Conservation (phyloP, 1,140 invertebrate species). For the Aculops lycopersici region DNA sequence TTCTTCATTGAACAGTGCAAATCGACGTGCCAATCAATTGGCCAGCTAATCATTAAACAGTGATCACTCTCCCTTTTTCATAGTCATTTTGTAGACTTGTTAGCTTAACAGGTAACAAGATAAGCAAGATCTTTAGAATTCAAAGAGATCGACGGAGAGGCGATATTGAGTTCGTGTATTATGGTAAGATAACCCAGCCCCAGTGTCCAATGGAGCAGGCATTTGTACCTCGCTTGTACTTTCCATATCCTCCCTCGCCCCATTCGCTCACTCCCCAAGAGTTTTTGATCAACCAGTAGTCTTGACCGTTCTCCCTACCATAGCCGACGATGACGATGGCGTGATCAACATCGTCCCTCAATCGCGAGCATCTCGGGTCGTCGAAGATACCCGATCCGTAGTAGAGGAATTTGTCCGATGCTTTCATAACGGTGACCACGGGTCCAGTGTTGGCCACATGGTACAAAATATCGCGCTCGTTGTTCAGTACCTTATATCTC, state of each 20-base stretch:
- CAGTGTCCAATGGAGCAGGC: background rate
- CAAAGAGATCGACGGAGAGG: too few species aligned
- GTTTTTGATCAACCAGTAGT: slow-evolving; percentile 69
- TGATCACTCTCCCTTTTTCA: too few species aligned
- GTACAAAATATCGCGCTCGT: background rate
- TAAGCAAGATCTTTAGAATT: too few species aligned
- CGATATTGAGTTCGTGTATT: background rate
- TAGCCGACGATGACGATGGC: slow-evolving; percentile 15
- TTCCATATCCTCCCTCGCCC: slow-evolving; percentile 17
- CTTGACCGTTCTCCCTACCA: slow-evolving; percentile 16
- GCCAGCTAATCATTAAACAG: too few species aligned
- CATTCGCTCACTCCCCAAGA: slow-evolving; percentile 35
- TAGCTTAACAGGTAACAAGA: too few species aligned
- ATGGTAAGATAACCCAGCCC: background rate
- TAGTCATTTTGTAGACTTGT: too few species aligned
- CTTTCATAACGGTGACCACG: background rate
- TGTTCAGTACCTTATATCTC: background rate
- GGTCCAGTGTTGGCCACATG: background rate
- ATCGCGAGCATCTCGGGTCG: background rate
- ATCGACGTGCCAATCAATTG: too few species aligned
- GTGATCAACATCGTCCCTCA: slow-evolving; percentile 6
- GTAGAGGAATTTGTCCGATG: background rate
- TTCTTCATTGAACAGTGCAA: too few species aligned
- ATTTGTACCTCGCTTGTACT: background rate
- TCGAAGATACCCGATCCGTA: background rate